These are phyloP conservation scores for Hoplodrina blanda DNA, from an alignment of 2,888 invertebrate species.

Conservation along the genomic window DNA sequence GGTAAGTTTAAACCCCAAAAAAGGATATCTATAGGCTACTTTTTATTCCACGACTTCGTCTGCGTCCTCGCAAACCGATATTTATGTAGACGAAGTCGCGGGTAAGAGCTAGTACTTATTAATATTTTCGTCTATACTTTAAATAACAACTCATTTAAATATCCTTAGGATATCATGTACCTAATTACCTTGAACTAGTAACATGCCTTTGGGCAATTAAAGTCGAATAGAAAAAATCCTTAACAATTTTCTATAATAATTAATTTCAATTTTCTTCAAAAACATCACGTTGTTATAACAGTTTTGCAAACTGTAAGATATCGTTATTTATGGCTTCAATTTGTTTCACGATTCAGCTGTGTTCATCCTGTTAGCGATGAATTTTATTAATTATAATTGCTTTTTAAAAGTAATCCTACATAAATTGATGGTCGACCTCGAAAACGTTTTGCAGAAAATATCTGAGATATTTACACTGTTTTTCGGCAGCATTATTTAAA, in stretches of 20 bases:
- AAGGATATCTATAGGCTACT: too few species aligned
- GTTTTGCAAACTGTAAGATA: constrained; percentile 23
- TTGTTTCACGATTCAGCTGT: constrained; percentile 34
- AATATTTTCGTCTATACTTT: background rate
- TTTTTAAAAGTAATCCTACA: constrained; percentile 47
- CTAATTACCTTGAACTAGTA: background rate
- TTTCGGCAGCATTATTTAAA: background rate
- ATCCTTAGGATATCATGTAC: background rate
- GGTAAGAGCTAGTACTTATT: background rate
- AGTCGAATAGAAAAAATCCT: background rate
- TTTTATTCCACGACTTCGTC: too few species aligned
- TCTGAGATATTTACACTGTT: constrained; percentile 7
- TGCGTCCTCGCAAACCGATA: too few species aligned
- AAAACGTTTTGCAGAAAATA: constrained; percentile 37
- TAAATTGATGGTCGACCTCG: constrained; percentile 23
- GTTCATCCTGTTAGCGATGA: constrained; percentile 39
- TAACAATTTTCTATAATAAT: background rate
- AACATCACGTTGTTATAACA: constrained; percentile 26
- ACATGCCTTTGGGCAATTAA: background rate
- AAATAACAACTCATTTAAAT: background rate
- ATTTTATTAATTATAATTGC: constrained; percentile 49
- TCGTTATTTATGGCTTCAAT: constrained; percentile 57
- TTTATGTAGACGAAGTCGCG: too few species aligned
- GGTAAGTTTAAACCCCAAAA: too few species aligned
- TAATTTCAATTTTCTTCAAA: constrained; percentile 15